Evolutionary conservation across 2,797 vertebrate species (phyloP).

Genomic region (Tenualosa ilisha): DNA sequence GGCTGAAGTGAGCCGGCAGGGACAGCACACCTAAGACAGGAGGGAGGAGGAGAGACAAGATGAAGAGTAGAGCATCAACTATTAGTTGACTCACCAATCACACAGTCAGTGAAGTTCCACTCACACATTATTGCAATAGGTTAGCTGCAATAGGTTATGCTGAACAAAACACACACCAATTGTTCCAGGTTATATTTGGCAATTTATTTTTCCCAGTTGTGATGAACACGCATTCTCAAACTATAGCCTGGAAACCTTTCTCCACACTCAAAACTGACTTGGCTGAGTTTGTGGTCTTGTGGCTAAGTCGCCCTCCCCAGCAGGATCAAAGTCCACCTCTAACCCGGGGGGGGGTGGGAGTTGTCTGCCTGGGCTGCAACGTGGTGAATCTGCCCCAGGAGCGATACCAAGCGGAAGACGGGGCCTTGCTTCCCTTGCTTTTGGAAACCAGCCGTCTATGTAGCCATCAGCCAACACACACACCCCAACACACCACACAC

Average conservation of each 20-base stretch:
- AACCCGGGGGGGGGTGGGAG: not conserved
- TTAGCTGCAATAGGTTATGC: too few relatives aligned
- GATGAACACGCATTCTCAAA: not conserved
- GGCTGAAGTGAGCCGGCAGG: conserved; percentile 94
- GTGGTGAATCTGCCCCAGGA: not conserved
- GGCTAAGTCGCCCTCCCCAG: not conserved
- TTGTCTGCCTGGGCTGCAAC: not conserved
- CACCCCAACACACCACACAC: not conserved
- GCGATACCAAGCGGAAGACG: not conserved
- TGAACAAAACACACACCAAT: not conserved
- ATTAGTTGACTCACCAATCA: not conserved
- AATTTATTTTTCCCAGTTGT: not conserved
- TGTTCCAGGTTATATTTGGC: not conserved
- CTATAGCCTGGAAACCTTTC: not conserved
- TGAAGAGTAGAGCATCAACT: conserved; percentile 9
- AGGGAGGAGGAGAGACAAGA: conserved; percentile 39
- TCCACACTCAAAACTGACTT: not conserved
- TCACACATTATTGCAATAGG: not conserved
- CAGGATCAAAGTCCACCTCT: not conserved
- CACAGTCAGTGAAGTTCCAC: not conserved
- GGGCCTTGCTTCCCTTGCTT: not conserved
- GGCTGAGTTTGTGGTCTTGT: not conserved
- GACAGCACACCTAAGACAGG: conserved; percentile 86
- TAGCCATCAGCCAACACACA: not conserved
- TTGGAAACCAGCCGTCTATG: not conserved